Evolutionary conservation across 2,888 invertebrate species (phyloP).

Genomic region (Callimorpha dominula): DNA sequence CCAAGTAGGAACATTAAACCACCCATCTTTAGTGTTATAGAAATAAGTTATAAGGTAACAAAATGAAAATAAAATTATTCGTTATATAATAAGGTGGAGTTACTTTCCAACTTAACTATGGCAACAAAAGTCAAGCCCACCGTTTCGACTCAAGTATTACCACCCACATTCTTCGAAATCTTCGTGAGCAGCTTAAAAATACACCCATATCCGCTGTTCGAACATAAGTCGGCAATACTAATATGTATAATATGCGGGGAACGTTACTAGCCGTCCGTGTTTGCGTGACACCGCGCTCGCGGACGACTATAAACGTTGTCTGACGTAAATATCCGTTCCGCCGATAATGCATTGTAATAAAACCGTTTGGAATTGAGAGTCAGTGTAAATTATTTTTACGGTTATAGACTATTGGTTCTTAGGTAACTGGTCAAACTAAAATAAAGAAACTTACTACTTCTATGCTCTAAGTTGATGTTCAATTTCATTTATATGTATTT

Average conservation of each 20-base stretch:
- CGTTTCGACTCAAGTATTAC: not conserved
- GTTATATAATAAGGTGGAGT: too few species aligned
- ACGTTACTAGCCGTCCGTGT: constrained; percentile 36
- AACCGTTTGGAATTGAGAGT: constrained; percentile 3
- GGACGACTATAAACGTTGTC: constrained; percentile 7
- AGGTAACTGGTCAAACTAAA: not conserved
- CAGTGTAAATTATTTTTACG: not conserved
- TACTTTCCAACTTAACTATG: not conserved
- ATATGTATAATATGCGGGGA: constrained; percentile 28
- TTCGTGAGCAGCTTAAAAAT: constrained; percentile 17
- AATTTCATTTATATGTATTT: too few species aligned
- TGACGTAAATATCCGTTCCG: constrained; percentile 15
- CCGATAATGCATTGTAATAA: constrained; percentile 7
- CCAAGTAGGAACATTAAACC: not conserved
- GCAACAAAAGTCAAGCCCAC: not conserved
- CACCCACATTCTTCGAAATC: constrained; percentile 2
- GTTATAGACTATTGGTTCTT: not conserved
- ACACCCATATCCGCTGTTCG: constrained; percentile 14
- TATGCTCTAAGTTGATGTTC: too few species aligned
- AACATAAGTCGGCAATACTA: constrained; percentile 13
- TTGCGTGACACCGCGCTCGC: constrained; percentile 44
- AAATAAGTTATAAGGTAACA: not conserved
- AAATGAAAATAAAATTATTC: too few species aligned
- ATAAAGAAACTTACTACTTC: too few species aligned
- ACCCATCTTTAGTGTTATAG: not conserved